A percentile compares a stretch with the other conserved stretches of the same genome.
These are phyloP conservation scores for Itoplectis maculator DNA, from an alignment of 2,888 invertebrate genomes.

Conservation along the genomic window DNA sequence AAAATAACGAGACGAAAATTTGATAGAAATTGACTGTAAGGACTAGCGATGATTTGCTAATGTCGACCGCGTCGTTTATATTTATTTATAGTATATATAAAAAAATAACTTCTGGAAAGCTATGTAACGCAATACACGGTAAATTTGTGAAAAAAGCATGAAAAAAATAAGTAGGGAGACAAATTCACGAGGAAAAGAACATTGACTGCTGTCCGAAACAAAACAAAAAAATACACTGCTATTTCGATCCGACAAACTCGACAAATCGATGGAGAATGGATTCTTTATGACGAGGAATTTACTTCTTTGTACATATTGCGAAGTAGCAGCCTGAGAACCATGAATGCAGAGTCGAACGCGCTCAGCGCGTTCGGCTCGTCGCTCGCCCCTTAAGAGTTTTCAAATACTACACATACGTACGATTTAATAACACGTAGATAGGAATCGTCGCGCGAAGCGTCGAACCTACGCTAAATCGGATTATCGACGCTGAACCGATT, in stretches of 20 bases:
- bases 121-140: slow-evolving; percentile 18
- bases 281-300: slow-evolving; percentile 59
- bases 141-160: slow-evolving; percentile 33
- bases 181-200: neutral
- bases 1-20: neutral
- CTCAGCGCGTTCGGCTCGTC: slow-evolving; percentile 35
- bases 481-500: slow-evolving; percentile 53
- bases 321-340: slow-evolving; percentile 51
- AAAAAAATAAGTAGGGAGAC: slow-evolving; percentile 42
- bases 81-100: slow-evolving; percentile 80
- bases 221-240: slow-evolving; percentile 14
- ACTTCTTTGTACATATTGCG: slow-evolving; percentile 77
- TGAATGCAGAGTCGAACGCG: slow-evolving; percentile 66
- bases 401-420: slow-evolving; percentile 12
- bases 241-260: neutral
- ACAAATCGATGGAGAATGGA: slow-evolving; percentile 49
- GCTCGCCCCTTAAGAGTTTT: slow-evolving; percentile 6
- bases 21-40: slow-evolving; percentile 21
- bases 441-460: slow-evolving; percentile 31
- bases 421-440: slow-evolving; percentile 25
- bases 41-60: slow-evolving; percentile 24
- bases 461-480: slow-evolving; percentile 36
- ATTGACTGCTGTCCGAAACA: slow-evolving; percentile 20
- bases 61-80: slow-evolving; percentile 72
- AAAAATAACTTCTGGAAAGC: slow-evolving; percentile 69